Percentiles rank a stretch among this genome's conserved stretches.
Evolutionary conservation across 1,140 invertebrate species (phyloP).

Genomic region (Radopholus similis): DNA sequence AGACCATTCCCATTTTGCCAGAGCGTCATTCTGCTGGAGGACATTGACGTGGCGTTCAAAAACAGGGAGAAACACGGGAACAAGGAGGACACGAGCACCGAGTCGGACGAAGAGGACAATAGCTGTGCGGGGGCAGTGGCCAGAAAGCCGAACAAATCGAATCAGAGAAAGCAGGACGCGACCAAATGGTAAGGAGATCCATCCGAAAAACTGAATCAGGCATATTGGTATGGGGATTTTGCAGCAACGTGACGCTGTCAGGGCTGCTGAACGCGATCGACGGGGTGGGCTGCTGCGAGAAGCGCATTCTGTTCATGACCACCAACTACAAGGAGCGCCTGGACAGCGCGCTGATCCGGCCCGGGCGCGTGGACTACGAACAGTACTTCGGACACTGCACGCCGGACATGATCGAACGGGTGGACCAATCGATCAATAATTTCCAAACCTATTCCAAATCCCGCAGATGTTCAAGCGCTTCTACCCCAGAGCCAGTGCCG

Average conservation of each 20-base stretch:
- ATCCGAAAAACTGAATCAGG: slow-evolving; percentile 62
- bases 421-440: slow-evolving; percentile 21
- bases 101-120: no score
- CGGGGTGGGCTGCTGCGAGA: slow-evolving; percentile 96
- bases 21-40: slow-evolving; percentile 90
- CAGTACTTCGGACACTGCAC: slow-evolving; percentile 84
- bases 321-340: slow-evolving; percentile 95
- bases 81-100: no score
- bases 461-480: slow-evolving; percentile 51
- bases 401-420: slow-evolving; percentile 45
- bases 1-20: slow-evolving; percentile 63
- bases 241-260: slow-evolving; percentile 86
- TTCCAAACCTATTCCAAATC: background rate
- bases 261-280: slow-evolving; percentile 90
- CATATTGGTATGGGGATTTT: no score
- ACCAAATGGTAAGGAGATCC: no score
- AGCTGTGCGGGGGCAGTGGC: slow-evolving; percentile 65
- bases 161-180: no score
- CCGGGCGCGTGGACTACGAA: slow-evolving; percentile 89
- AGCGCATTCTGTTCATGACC: slow-evolving; percentile 96
- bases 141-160: no score
- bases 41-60: slow-evolving; percentile 97
- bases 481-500: slow-evolving; percentile 33
- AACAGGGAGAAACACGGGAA: no score
- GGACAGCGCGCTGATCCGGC: slow-evolving; percentile 88